A percentile compares a stretch with the other conserved stretches of the same genome.
Evolutionary conservation across 2,888 invertebrate species (phyloP).

Genomic region (Arenicola marina): DNA sequence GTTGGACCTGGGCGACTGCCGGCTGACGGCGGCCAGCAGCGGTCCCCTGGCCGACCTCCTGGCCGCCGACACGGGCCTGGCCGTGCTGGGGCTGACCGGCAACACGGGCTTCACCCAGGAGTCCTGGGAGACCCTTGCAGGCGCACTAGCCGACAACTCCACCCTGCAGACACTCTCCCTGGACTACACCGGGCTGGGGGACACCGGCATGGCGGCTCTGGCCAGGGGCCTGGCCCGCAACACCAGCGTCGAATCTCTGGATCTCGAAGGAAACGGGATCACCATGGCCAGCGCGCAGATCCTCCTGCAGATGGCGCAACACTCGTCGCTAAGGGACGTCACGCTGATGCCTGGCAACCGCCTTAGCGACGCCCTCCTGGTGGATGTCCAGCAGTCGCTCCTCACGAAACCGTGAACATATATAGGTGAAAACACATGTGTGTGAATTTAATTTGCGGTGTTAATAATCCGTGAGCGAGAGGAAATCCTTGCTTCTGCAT

Average conservation of each 20-base stretch:
- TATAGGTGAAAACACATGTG: too few species aligned
- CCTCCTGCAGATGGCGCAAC: constrained; percentile 44
- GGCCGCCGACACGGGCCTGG: constrained; percentile 38
- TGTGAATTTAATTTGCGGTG: too few species aligned
- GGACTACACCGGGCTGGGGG: constrained; percentile 47
- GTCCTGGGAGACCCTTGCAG: constrained; percentile 46
- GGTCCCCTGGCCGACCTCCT: constrained; percentile 38
- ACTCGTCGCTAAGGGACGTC: constrained; percentile 44
- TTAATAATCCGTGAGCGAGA: too few species aligned
- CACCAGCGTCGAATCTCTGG: constrained; percentile 37
- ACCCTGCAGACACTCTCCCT: constrained; percentile 42
- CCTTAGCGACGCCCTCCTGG: too few species aligned
- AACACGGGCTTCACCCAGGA: constrained; percentile 36
- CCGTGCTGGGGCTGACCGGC: constrained; percentile 42
- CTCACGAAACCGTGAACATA: too few species aligned
- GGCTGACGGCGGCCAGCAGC: constrained; percentile 41
- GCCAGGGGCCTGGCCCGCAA: constrained; percentile 44
- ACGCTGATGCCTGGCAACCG: constrained; percentile 45
- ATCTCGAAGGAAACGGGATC: constrained; percentile 46
- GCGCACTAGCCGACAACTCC: constrained; percentile 42
- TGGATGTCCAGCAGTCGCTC: too few species aligned
- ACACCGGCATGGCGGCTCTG: constrained; percentile 42
- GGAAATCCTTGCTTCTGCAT: too few species aligned
- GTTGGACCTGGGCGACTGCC: constrained; percentile 46
- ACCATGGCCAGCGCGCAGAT: constrained; percentile 40